Base-by-base conservation (phyloP, 2,113 vertebrate genomes). In the Procapra przewalskii region DNA sequence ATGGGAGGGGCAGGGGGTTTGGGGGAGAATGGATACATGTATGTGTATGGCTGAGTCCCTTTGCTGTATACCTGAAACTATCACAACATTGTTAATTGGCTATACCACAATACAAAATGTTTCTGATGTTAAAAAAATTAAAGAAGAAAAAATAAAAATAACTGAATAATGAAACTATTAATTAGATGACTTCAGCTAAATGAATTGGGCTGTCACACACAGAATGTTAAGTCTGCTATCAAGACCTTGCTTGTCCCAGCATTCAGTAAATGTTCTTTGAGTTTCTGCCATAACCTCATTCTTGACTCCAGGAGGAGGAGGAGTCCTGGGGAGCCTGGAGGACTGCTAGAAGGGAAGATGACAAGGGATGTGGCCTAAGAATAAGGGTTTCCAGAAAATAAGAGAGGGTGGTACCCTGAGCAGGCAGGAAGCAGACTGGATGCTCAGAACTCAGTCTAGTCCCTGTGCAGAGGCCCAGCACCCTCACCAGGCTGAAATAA, bases 271-370 rank as follows among this genome's bases (percentile, higher is more conserved):
- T 2, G 4, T 75, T 48, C 45, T 13, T 36, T 3, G 29, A 88
- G 79, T 5, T 57, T 33, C 75, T 31, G 31, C 12, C 23, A 23
- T 3, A 14, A 8, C 4, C 29, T 45, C 3, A 0, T 16, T 48
- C 14, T 33, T 57, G 27, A 45, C 9, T 23, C n/a, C 16, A 36
- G 90, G 31, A 86, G 40, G 33, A 91, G 64, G 48, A 40, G 3
- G 21, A 81, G 7, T 29, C n/a, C 33, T 50, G 36, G 33, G 83
- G 75, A 40, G n/a, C 16, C 16, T 31, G 45, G 50, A 75, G 27
- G 48, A 31, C 4, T 43, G n/a, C 60, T 9, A 23, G 21, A n/a
- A 50, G 7, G 52, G 54, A 19, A 40, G 71, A 19, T 40, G 54
- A 33, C 21, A 62, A 5, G 4, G 16, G 21, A 79, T 36, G 14